These are phyloP conservation scores for Phrynocephalus vlangalii DNA, from an alignment of 2,797 vertebrate genomes.

Conservation along the genomic window DNA sequence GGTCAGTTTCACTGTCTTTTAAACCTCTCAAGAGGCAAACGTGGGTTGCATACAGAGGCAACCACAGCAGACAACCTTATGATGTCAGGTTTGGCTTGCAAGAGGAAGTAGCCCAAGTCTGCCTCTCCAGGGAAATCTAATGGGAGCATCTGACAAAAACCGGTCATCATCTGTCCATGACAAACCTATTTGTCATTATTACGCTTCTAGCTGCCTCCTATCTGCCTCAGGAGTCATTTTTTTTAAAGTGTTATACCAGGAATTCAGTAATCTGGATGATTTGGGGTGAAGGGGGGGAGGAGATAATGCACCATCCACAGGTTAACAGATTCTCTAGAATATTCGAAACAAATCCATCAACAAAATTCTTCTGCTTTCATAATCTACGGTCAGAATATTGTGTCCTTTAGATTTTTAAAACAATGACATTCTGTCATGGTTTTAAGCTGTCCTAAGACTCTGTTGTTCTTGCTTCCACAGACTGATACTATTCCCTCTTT, in stretches of 20 bases:
- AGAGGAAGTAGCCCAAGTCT: conserved; percentile 63
- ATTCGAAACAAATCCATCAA: background rate
- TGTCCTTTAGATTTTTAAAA: background rate
- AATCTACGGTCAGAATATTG: background rate
- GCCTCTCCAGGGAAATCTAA: conserved; percentile 71
- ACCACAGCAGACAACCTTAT: conserved; percentile 23
- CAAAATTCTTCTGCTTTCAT: background rate
- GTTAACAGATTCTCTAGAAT: background rate
- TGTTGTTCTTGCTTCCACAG: background rate
- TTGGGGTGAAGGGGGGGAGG: background rate
- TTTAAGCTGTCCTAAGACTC: background rate
- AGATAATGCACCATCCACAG: background rate
- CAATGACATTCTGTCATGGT: background rate
- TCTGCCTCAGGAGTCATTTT: conserved; percentile 47
- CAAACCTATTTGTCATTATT: conserved; percentile 71
- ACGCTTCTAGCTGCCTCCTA: conserved; percentile 56
- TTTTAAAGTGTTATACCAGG: background rate
- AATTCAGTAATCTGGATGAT: background rate
- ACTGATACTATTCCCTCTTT: background rate
- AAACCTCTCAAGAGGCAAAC: conserved; percentile 48
- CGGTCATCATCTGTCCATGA: conserved; percentile 68
- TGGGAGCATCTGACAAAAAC: conserved; percentile 71
- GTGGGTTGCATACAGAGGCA: conserved; percentile 18
- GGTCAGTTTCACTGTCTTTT: conserved; percentile 45
- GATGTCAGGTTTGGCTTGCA: conserved; percentile 51